Percentiles rank a stretch among this genome's conserved stretches.
These are phyloP conservation scores for Eptesicus fuscus DNA, from an alignment of 2,113 vertebrate genomes.

Conservation along the genomic window DNA sequence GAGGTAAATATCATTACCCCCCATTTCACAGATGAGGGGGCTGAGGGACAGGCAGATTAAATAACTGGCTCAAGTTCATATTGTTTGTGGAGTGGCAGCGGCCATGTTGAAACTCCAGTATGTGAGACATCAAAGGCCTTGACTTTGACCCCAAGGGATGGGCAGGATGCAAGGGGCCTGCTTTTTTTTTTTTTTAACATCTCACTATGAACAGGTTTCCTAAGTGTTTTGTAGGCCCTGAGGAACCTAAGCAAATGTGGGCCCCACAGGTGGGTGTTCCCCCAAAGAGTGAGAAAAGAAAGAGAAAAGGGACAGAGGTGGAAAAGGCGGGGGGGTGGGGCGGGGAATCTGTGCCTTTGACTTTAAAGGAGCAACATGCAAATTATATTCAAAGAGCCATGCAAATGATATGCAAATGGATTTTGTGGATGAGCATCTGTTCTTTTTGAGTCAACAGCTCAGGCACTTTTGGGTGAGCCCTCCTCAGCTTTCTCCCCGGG, in stretches of 20 bases:
- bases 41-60: not conserved
- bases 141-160: not conserved
- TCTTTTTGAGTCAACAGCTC: conserved; percentile 69
- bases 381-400: conserved; percentile 58
- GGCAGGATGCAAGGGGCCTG: not conserved
- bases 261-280: not conserved
- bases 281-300: not conserved
- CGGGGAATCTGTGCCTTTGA: conserved; percentile 25
- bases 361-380: conserved; percentile 71
- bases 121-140: not conserved
- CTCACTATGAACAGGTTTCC: not conserved
- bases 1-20: not conserved
- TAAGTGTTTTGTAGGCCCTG: not conserved
- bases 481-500: conserved; percentile 31
- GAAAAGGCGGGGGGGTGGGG: not conserved
- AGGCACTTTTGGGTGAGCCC: conserved; percentile 51
- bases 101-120: not conserved
- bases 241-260: not conserved
- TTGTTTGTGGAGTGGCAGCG: not conserved
- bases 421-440: conserved; percentile 63
- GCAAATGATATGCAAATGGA: conserved; percentile 62
- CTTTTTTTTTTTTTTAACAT: not conserved
- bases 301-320: not conserved
- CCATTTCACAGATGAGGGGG: not conserved
- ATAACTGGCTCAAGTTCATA: not conserved